phyloP scores from a whole-genome alignment of 2,113 vertebrate species.

The Gallinago paraguaiae region DNA sequence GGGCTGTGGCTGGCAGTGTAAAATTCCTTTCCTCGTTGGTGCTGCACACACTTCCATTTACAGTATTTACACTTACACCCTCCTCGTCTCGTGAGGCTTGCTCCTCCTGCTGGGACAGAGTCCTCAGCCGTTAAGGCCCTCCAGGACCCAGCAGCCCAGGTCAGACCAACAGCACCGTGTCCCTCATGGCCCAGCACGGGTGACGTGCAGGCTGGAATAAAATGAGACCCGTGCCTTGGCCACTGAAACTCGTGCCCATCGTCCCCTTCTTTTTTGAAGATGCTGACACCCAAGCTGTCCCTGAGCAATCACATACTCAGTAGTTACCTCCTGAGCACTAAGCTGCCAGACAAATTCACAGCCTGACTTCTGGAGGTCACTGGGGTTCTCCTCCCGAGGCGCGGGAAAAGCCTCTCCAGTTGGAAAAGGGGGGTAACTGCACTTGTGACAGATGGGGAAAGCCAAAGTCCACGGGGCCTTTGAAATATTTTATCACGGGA shows the following conservation, averaged over 20 bases:
- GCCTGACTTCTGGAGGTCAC: not conserved
- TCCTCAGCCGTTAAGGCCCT: not conserved
- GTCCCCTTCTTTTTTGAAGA: not conserved
- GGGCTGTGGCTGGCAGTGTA: not conserved
- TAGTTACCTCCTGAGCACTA: not conserved
- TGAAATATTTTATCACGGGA: not conserved
- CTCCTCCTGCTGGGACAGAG: not conserved
- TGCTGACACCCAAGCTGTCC: not conserved
- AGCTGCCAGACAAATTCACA: not conserved
- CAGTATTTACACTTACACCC: not conserved
- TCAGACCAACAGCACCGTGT: not conserved
- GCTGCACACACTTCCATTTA: not conserved
- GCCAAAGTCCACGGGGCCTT: not conserved
- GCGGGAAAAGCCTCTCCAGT: not conserved
- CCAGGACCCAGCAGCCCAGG: rapidly evolving
- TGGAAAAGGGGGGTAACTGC: not conserved
- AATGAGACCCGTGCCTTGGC: rapidly evolving
- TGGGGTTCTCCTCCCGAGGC: not conserved
- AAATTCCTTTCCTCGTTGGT: not conserved
- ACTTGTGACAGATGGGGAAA: not conserved
- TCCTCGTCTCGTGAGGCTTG: not conserved
- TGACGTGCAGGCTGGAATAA: not conserved
- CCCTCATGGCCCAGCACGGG: no score
- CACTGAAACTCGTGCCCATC: not conserved
- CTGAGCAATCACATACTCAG: rapidly evolving